Conservation (phyloP, 2,888 invertebrate genomes). For the Leptinotarsa haldemani region DNA sequence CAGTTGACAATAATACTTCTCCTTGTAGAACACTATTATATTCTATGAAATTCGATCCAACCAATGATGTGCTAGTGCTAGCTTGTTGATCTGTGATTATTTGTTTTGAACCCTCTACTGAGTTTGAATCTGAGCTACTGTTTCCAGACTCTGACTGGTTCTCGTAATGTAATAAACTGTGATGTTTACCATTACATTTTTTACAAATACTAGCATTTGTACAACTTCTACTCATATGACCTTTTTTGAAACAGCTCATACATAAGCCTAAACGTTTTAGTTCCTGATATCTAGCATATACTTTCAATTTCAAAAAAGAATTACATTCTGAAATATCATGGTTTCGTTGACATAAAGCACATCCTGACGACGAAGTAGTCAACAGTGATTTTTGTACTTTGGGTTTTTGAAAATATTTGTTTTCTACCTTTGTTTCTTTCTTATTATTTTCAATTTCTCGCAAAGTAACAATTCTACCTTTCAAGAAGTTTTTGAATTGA, state of each 20-base stretch:
- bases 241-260: slow-evolving; percentile 5
- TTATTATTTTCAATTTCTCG: background rate
- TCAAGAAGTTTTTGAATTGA: slow-evolving; percentile 19
- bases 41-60: background rate
- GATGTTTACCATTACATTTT: slow-evolving; percentile 11
- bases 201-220: background rate
- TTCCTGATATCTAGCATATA: background rate
- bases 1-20: slow-evolving; percentile 20
- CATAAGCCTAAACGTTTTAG: slow-evolving; percentile 5
- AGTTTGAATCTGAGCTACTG: slow-evolving; percentile 88
- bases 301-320: slow-evolving; percentile 9
- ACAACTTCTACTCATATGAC: slow-evolving; percentile 18
- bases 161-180: background rate
- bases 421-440: slow-evolving; percentile 1
- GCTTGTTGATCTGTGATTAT: background rate
- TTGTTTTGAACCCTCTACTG: background rate
- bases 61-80: background rate
- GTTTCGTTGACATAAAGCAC: slow-evolving; percentile 2
- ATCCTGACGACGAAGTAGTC: background rate
- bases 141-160: slow-evolving; percentile 84
- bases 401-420: slow-evolving; percentile 3
- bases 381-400: background rate
- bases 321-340: background rate
- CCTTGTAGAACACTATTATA: background rate
- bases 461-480: slow-evolving; percentile 6